These are phyloP conservation scores for Neolamprologus devosi DNA, from an alignment of 2,113 vertebrate genomes.

Conservation along the genomic window DNA sequence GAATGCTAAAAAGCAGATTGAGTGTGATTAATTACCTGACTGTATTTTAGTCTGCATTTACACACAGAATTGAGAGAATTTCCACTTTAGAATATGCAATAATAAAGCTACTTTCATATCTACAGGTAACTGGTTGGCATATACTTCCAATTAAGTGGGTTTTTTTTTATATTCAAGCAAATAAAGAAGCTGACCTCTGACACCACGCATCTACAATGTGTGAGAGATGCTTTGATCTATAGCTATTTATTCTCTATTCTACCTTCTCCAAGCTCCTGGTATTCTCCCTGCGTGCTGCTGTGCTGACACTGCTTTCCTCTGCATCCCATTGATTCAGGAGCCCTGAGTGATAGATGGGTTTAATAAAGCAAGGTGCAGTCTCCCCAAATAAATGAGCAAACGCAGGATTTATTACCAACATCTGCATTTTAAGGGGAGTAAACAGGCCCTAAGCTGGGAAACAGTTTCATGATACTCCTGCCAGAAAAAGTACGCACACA, in stretches of 20 bases:
- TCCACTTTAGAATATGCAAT: neutral
- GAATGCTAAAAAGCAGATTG: slow-evolving; percentile 43
- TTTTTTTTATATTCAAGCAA: neutral
- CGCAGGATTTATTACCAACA: slow-evolving; percentile 69
- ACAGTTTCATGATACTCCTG: slow-evolving; percentile 16
- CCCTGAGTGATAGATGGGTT: slow-evolving; percentile 70
- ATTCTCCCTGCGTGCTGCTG: slow-evolving; percentile 44
- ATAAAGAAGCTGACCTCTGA: slow-evolving; percentile 12
- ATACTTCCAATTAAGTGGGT: neutral
- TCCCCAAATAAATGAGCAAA: slow-evolving; percentile 69
- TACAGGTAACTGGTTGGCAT: neutral
- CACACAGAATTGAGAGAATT: neutral
- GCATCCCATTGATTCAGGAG: slow-evolving; percentile 70
- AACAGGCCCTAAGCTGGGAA: slow-evolving; percentile 43
- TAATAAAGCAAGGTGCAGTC: slow-evolving; percentile 74
- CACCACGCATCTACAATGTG: neutral
- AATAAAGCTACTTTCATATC: neutral
- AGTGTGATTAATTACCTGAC: slow-evolving; percentile 52
- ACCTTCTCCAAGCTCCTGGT: slow-evolving; percentile 28
- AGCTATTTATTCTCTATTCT: slow-evolving; percentile 20
- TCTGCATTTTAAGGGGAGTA: slow-evolving; percentile 65
- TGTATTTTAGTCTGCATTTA: slow-evolving; percentile 30
- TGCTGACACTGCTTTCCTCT: slow-evolving; percentile 63
- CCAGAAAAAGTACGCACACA: neutral
- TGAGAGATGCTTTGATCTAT: slow-evolving; percentile 37